Evolutionary conservation across 2,797 vertebrate genomes (phyloP), one percentile per base, ranked within the genome.

Genomic region (Pyrocephalus nanus): DNA sequence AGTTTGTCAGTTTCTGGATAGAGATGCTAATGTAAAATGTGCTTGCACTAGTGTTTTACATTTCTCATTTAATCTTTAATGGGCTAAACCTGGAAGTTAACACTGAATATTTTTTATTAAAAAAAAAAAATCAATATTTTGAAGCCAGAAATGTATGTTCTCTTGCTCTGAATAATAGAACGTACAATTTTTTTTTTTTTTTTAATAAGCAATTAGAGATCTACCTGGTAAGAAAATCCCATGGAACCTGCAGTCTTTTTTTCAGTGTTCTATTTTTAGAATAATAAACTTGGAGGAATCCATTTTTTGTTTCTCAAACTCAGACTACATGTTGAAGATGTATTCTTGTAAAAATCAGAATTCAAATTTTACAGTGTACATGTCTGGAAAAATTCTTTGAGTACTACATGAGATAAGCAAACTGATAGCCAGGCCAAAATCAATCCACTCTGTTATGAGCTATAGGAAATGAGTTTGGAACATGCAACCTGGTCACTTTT

Each of bases 1-100:
- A 90, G 76, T 91, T 93, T 75, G 51, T 36, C 82, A 91, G 50
- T 86, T 90, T 78, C 82, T 92, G 60, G 65, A 30, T 86, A 55
- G 22, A 78, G 75, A 95, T 72, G 48, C 61, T 90, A 42, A 69
- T 62, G 43, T 15, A 69, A 66, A 83, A 69, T 40, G 5, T 92
- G 34, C 36, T 86, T 66, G 23, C 10, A 75, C 4, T 91, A 62
- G 47, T 19, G 62, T 90, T 90, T 92, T 27, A 50, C 25, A 23
- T 74, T 23, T 88, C 42, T 79, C 51, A 77, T 72, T 82, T 88
- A 42, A 71, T 42, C 30, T 58, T 80, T 72, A 84, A 76, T 51
- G 21, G 29, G 8, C 20, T 90, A 70, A 95, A 86, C 15, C 5
- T 71, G 38, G 43, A 81, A 93, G 42, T 53, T 79, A 82, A 50